These are phyloP conservation scores for Pogonomyrmex barbatus DNA, from an alignment of 1,140 invertebrate species.

Conservation along the genomic window DNA sequence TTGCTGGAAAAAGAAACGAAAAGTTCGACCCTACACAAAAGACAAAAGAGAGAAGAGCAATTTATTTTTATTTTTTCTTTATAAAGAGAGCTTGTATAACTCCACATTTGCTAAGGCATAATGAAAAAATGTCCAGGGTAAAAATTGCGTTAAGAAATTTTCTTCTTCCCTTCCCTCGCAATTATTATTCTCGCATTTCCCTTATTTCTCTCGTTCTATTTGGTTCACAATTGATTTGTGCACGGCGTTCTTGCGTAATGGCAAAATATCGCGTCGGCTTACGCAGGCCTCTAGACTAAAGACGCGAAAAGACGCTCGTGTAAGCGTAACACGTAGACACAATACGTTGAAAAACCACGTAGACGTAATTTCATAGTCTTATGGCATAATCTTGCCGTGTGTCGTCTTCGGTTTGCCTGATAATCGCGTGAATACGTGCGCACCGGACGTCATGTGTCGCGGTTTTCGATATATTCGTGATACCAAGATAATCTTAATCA, in stretches of 20 bases:
- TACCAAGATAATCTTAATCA: background rate
- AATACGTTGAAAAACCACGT: conserved; percentile 13
- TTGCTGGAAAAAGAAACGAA: too few species aligned
- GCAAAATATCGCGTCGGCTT: background rate
- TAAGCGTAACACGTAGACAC: background rate
- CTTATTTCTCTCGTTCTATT: background rate
- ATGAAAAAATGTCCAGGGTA: background rate
- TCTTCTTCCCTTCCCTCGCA: background rate
- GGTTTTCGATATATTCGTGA: too few species aligned
- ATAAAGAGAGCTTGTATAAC: background rate
- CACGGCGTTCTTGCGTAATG: conserved; percentile 3
- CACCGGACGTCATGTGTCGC: background rate
- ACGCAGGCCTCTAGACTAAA: background rate
- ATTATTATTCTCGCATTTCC: background rate
- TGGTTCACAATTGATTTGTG: background rate
- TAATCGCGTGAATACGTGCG: background rate
- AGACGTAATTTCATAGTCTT: conserved; percentile 46
- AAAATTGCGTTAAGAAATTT: background rate
- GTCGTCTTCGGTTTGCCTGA: background rate
- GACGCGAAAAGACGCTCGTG: background rate
- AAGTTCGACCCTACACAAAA: too few species aligned
- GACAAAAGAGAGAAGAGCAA: too few species aligned
- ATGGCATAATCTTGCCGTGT: conserved; percentile 24
- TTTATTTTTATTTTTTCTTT: background rate
- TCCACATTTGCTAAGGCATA: background rate